phyloP scores from a whole-genome alignment of 2,797 vertebrate genomes.

The Champsocephalus esox region DNA sequence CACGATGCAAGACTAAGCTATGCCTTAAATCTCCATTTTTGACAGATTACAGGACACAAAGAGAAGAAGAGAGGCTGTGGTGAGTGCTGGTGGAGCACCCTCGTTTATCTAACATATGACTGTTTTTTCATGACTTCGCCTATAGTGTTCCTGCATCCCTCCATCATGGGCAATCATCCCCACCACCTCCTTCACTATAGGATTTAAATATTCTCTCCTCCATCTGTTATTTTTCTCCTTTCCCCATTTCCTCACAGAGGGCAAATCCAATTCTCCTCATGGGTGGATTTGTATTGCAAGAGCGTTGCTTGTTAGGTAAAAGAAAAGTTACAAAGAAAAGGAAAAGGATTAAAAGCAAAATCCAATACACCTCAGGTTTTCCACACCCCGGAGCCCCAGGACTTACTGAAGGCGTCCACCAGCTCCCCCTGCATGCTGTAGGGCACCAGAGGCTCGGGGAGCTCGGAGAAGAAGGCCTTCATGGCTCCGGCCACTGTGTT shows the following conservation, averaged over 20 bases:
- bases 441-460: conserved; percentile 93
- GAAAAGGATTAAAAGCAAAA: conserved; percentile 58
- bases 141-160: conserved; percentile 35
- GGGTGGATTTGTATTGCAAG: conserved; percentile 71
- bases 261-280: conserved; percentile 74
- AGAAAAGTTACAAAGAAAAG: conserved; percentile 65
- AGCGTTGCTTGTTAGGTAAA: conserved; percentile 71
- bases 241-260: conserved; percentile 33
- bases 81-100: conserved; percentile 27
- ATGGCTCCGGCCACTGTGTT: conserved; percentile 95
- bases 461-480: conserved; percentile 97
- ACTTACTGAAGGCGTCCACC: conserved; percentile 96
- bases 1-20: conserved; percentile 67
- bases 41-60: conserved; percentile 68
- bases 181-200: conserved; percentile 25
- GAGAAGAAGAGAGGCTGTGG: conserved; percentile 39
- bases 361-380: conserved; percentile 44
- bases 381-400: conserved; percentile 10
- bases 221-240: conserved; percentile 26
- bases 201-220: conserved; percentile 46
- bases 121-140: conserved; percentile 62
- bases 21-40: conserved; percentile 70
- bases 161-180: conserved; percentile 54
- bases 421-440: conserved; percentile 93
- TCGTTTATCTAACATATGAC: conserved; percentile 60